A percentile compares a stretch with the other conserved stretches of the same genome.
Evolutionary conservation across 1,140 invertebrate genomes (phyloP).

Genomic region (Macrotrachela quadricornifera): DNA sequence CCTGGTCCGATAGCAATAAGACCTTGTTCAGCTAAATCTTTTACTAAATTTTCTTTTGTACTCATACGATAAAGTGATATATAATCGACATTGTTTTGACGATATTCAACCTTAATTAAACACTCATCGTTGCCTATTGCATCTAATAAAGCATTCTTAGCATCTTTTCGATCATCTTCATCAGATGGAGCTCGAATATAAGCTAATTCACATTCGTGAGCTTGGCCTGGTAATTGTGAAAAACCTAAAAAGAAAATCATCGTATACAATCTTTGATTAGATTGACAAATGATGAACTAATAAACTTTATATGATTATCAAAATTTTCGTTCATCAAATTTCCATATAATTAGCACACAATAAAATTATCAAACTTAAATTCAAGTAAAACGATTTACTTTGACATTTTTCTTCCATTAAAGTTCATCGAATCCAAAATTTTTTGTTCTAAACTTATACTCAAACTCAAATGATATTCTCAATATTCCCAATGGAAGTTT

Average conservation of each 20-base stretch:
- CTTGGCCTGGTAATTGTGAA: constrained; percentile 49
- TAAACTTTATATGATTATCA: no score
- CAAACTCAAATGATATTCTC: no score
- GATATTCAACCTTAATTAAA: constrained; percentile 36
- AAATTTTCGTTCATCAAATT: no score
- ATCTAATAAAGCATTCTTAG: constrained; percentile 36
- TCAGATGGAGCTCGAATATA: constrained; percentile 59
- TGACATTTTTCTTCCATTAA: no score
- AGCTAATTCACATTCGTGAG: constrained; percentile 63
- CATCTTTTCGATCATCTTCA: constrained; percentile 53
- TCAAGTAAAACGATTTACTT: no score
- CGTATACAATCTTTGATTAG: no score
- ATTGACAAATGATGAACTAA: no score
- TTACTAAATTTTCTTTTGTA: constrained; percentile 40
- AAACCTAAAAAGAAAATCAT: constrained; percentile 39
- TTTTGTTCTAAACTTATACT: no score
- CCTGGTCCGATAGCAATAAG: constrained; percentile 65
- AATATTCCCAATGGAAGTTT: no score
- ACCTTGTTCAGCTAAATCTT: constrained; percentile 34
- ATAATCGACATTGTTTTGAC: constrained; percentile 11
- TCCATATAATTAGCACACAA: no score
- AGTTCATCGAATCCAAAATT: no score
- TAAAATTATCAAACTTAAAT: no score
- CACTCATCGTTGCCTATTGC: constrained; percentile 26
- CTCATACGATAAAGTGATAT: constrained; percentile 7